Conservation (phyloP, 2,113 vertebrate genomes). For the Hemiscyllium ocellatum region DNA sequence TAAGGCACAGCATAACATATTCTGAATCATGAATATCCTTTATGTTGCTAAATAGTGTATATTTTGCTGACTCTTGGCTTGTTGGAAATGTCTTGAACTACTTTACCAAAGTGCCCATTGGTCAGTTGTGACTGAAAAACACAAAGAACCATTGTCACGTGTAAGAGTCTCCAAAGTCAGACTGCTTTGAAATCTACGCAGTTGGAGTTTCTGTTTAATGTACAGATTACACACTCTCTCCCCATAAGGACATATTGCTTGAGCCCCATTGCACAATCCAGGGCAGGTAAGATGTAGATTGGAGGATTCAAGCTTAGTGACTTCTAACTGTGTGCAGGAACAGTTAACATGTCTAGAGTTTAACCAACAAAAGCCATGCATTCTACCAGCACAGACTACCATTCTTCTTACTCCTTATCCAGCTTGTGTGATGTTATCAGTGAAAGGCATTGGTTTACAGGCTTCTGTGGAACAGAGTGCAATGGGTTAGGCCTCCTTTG, state of each 20-base stretch:
- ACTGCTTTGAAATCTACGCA: background rate
- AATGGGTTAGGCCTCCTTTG: background rate
- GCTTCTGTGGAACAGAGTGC: background rate
- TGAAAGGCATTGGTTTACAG: background rate
- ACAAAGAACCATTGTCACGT: background rate
- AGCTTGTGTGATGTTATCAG: background rate
- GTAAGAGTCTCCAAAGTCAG: background rate
- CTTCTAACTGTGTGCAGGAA: background rate
- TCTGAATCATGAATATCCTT: background rate
- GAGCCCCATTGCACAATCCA: background rate
- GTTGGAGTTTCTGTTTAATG: background rate
- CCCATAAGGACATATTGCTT: background rate
- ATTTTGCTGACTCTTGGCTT: background rate
- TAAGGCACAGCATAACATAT: background rate
- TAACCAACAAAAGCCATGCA: background rate
- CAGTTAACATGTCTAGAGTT: background rate
- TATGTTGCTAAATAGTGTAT: background rate
- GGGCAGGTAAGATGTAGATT: background rate
- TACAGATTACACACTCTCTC: background rate
- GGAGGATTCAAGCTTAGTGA: background rate
- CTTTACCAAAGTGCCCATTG: background rate
- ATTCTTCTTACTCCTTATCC: background rate
- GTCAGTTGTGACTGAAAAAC: background rate
- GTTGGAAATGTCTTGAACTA: background rate
- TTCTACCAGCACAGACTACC: background rate